A percentile compares a stretch with the other conserved stretches of the same genome.
Conservation (phyloP, 1,140 invertebrate genomes). For the Sycobia sp. region DNA sequence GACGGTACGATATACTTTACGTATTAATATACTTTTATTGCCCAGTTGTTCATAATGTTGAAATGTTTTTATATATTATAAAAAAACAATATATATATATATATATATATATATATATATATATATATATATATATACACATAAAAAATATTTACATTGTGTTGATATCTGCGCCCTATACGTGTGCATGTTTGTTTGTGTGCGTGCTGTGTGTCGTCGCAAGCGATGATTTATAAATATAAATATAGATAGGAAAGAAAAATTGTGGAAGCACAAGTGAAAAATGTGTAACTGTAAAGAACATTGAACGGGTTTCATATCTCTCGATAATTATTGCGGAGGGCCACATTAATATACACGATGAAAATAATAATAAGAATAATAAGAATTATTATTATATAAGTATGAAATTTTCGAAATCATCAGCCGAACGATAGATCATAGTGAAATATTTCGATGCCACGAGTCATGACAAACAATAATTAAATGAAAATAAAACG, state of each 20-base stretch:
- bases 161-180: no score
- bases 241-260: no score
- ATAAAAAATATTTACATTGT: not conserved
- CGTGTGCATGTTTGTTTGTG: no score
- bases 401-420: no score
- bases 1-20: conserved; percentile 1
- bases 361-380: no score
- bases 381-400: no score
- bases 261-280: no score
- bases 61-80: conserved; percentile 38
- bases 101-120: conserved; percentile 38
- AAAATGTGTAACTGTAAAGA: conserved; percentile 24
- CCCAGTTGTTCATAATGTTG: conserved; percentile 12
- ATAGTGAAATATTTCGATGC: no score
- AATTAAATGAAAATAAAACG: conserved; percentile 32
- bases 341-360: no score
- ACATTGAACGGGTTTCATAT: conserved; percentile 63
- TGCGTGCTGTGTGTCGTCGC: no score
- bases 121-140: conserved; percentile 5
- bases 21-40: not conserved
- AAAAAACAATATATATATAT: conserved; percentile 40
- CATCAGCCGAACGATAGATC: no score
- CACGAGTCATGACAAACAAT: no score
- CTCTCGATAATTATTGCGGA: conserved; percentile 48
- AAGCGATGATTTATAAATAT: not conserved